A percentile compares a stretch with the other conserved stretches of the same genome.
Conservation (phyloP, 2,113 vertebrate genomes). For the Trochalopteron elliotii region DNA sequence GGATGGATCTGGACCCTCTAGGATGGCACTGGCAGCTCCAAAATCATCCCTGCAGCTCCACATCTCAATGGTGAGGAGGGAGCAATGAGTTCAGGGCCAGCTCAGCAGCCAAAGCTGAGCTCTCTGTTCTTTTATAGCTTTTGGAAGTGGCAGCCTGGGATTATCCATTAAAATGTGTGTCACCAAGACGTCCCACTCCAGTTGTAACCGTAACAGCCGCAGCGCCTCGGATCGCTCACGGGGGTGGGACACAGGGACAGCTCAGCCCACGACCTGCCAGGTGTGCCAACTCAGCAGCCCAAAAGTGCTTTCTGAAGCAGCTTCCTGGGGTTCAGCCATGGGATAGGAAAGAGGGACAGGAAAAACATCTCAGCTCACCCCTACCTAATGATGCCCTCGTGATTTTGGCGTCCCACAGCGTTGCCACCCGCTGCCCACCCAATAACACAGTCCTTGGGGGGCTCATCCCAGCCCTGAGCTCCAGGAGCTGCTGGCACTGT, state of each 20-base stretch:
- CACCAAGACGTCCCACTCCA: not conserved
- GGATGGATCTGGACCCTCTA: not conserved
- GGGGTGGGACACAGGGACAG: not conserved
- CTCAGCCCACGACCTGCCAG: fast-evolving
- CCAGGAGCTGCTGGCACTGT: not conserved
- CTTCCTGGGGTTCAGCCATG: fast-evolving
- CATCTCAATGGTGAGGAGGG: fast-evolving
- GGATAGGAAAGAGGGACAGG: not conserved
- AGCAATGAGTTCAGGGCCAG: not conserved
- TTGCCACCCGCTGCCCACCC: not conserved
- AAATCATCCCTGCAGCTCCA: fast-evolving
- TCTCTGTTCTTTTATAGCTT: constrained; percentile 7
- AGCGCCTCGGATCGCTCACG: fast-evolving
- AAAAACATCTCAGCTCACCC: not conserved
- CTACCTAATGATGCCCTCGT: fast-evolving
- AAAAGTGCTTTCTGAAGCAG: not conserved
- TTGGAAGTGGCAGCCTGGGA: constrained; percentile 60
- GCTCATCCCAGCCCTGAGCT: not conserved
- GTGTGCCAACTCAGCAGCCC: fast-evolving
- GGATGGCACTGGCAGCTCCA: fast-evolving
- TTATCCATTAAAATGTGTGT: constrained; percentile 43
- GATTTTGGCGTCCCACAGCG: fast-evolving
- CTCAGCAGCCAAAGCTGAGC: constrained; percentile 1
- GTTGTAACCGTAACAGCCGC: fast-evolving
- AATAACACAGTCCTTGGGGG: not conserved